Percentiles rank a stretch among this genome's conserved stretches.
These are phyloP conservation scores for Vulpes lagopus DNA, from an alignment of 2,113 vertebrate genomes.

Conservation along the genomic window DNA sequence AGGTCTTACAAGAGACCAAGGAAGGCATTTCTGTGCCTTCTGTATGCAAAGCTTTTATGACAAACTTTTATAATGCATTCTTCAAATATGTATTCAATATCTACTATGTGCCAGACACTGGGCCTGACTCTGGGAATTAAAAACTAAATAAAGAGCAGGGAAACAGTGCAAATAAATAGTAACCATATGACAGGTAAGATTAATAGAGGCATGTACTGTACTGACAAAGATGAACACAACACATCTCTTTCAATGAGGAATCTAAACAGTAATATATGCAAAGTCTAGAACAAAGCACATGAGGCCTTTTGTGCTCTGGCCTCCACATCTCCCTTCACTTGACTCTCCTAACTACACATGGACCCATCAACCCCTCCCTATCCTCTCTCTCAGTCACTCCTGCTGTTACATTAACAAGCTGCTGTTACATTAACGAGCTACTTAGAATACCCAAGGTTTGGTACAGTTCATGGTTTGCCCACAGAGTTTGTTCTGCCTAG, in stretches of 20 bases:
- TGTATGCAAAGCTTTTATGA: not conserved
- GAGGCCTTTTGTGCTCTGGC: not conserved
- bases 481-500: not conserved
- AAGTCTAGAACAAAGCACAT: not conserved
- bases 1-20: not conserved
- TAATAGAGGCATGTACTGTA: not conserved
- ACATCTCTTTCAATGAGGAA: not conserved
- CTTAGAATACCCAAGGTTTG: not conserved
- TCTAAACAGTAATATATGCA: not conserved
- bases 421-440: not conserved
- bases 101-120: not conserved
- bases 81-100: slow-evolving; percentile 47
- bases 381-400: not conserved
- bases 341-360: not conserved
- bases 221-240: not conserved
- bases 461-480: not conserved
- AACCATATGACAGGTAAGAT: not conserved
- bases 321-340: not conserved
- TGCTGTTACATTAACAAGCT: not conserved
- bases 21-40: not conserved
- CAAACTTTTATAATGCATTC: slow-evolving; percentile 30
- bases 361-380: not conserved
- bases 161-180: not conserved
- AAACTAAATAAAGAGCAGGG: not conserved
- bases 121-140: not conserved